phyloP scores from a whole-genome alignment of 23 tunicate species.

The Halocynthia roretzi region DNA sequence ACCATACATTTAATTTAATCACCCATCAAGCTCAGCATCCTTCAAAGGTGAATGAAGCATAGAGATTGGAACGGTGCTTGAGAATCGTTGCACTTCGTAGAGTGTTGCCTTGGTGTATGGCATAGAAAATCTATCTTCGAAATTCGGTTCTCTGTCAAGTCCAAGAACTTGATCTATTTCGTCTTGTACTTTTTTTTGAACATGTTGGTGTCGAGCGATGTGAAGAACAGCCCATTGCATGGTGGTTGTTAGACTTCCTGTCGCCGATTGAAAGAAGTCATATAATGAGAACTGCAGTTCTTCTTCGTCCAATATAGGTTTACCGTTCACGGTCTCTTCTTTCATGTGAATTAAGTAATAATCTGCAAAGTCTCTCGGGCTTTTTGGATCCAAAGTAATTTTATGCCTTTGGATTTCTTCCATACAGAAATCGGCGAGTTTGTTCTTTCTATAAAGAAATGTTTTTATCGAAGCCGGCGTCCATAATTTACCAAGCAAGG shows the following conservation, averaged over 20 bases:
- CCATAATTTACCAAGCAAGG: slow-evolving; percentile 15
- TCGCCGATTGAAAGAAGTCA: slow-evolving; percentile 30
- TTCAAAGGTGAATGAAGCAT: no score
- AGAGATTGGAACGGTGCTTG: slow-evolving; percentile 13
- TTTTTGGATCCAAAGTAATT: slow-evolving; percentile 1
- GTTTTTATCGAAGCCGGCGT: neutral
- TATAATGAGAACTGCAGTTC: no score
- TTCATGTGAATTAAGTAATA: slow-evolving; percentile 14
- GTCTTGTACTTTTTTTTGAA: slow-evolving; percentile 24
- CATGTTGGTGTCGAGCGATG: slow-evolving; percentile 11
- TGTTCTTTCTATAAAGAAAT: slow-evolving; percentile 9
- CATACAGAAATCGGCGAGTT: neutral
- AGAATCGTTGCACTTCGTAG: slow-evolving; percentile 22
- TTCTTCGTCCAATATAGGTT: no score
- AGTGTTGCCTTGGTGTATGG: slow-evolving; percentile 24
- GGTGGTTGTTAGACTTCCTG: slow-evolving; percentile 18
- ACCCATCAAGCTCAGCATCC: no score
- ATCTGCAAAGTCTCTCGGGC: slow-evolving; percentile 30
- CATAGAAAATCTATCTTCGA: slow-evolving; percentile 21
- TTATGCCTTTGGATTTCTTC: slow-evolving; percentile 16
- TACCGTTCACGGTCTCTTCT: no score
- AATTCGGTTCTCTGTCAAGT: neutral
- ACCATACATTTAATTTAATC: neutral
- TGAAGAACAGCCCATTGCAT: slow-evolving; percentile 28
- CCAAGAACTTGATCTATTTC: slow-evolving; percentile 23